phyloP scores from a whole-genome alignment of 2,113 vertebrate genomes.

The Columbina picui region DNA sequence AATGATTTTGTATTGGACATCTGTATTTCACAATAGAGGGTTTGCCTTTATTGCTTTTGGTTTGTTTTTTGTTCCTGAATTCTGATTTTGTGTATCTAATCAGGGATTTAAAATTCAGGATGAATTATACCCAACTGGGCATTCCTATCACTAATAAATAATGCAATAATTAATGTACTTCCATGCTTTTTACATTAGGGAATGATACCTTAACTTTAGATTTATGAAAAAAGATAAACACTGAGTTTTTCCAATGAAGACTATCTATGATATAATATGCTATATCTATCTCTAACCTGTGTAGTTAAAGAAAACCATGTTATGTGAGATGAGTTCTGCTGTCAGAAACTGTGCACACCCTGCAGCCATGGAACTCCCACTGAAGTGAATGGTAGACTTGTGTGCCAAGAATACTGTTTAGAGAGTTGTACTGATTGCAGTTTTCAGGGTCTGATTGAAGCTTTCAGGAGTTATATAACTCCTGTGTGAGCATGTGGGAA shows the following conservation, averaged over 20 bases:
- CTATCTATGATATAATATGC: neutral
- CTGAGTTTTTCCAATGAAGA: neutral
- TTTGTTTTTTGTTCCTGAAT: neutral
- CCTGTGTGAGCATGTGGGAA: neutral
- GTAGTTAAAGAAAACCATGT: neutral
- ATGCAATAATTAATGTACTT: neutral
- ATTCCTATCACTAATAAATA: neutral
- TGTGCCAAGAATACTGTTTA: neutral
- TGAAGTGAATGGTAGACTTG: neutral
- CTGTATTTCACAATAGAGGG: neutral
- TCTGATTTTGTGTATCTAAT: neutral
- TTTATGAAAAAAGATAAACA: neutral
- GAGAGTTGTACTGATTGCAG: neutral
- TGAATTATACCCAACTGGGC: neutral
- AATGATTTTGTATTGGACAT: neutral
- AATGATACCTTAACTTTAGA: neutral
- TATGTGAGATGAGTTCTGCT: neutral
- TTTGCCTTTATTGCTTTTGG: neutral
- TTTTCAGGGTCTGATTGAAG: constrained; percentile 25
- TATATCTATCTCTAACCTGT: neutral
- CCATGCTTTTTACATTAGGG: neutral
- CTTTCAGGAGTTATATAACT: neutral
- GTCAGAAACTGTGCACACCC: neutral
- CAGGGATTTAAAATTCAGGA: neutral
- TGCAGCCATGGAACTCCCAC: neutral